Evolutionary conservation across 2,888 invertebrate species (phyloP), one percentile per base, ranked within the genome.

Genomic region (Eupithecia exiguata): DNA sequence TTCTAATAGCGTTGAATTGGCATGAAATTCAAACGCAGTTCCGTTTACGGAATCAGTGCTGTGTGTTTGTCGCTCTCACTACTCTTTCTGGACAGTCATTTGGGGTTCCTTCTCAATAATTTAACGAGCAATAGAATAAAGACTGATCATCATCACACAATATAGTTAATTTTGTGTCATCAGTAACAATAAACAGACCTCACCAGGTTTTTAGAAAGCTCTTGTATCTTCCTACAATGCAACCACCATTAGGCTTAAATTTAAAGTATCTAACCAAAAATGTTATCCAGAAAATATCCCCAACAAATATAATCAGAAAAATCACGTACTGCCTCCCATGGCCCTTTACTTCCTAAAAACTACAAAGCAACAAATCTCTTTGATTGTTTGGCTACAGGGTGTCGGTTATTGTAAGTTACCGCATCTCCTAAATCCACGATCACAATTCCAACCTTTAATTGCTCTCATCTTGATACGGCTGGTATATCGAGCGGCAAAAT

Each of bases 401-500:
- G 30, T 30, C 30, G 4, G 30, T 30, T 30, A 4, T 30, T 30
- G 30, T 30, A 30, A 4, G 1, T 38, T 86, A 75, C 91, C 92
- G 76, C 84, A 88, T 93, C 92, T 79, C 77, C 43, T 77, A 79
- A 78, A 81, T 84, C 80, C 77, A 21, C 40, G 66, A 40, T 79
- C 74, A 75, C 79, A 79, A 78, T 81, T 80, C 84, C 90, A 86
- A 93, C 93, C 94, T 94, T 94, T 94, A 94, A 94, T 94, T 94
- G 94, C 92, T 91, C 90, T 88, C 93, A 94, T 94, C 94, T 93
- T 94, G 94, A 94, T 94, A 93, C 92, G 91, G 90, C 90, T 89
- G 93, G 89, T 93, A 94, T 92, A 94, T 93, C 92, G 94, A 94
- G 93, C 94, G 94, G 90, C 91, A 92, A 93, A 94, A 93, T 92